Evolutionary conservation across 2,888 invertebrate species (phyloP).

Genomic region (Drosophila setosimentum): DNA sequence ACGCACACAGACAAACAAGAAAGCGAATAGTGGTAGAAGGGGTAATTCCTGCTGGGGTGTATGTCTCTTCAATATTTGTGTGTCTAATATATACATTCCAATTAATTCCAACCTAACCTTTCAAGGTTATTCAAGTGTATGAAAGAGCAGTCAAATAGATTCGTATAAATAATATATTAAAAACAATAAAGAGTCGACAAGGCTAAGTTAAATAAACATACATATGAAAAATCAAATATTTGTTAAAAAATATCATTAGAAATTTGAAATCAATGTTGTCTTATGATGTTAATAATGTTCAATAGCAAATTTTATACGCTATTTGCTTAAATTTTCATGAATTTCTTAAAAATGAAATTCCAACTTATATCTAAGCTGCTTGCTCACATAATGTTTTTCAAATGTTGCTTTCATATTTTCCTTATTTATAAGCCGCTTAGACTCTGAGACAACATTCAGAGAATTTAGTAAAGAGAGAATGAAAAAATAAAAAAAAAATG

Average conservation of each 20-base stretch:
- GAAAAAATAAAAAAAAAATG: neutral
- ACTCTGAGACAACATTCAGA: neutral
- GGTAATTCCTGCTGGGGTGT: too few species aligned
- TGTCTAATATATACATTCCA: neutral
- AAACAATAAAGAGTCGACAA: neutral
- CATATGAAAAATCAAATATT: neutral
- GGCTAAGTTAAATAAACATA: neutral
- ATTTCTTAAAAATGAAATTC: neutral
- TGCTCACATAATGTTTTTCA: constrained; percentile 34
- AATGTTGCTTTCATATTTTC: constrained; percentile 1
- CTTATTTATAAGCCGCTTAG: constrained; percentile 48
- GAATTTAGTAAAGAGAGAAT: neutral
- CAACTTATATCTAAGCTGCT: constrained; percentile 24
- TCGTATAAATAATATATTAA: neutral
- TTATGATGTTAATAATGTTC: neutral
- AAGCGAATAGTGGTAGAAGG: neutral
- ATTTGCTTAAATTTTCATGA: neutral
- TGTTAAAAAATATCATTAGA: neutral
- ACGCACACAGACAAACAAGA: neutral
- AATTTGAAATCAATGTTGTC: neutral
- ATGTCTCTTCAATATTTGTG: neutral
- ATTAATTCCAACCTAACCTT: neutral
- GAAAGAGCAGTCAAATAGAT: neutral
- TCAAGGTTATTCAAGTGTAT: neutral
- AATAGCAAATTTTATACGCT: neutral